Conservation (phyloP, 2,113 vertebrate genomes). For the Ia io region DNA sequence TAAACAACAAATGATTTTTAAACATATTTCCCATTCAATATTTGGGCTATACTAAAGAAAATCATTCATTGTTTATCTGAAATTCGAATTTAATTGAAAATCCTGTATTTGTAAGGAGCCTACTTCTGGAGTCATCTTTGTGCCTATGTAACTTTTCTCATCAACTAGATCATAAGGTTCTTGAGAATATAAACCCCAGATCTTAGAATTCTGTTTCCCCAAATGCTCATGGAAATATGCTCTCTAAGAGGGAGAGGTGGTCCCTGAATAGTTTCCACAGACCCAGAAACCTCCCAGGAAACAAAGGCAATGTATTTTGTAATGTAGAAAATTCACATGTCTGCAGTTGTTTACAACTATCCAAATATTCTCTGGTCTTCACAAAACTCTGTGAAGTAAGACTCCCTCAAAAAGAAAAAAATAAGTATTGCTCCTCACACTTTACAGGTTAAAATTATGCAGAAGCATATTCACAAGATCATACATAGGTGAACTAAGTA, state of each 20-base stretch:
- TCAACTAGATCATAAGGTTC: background rate
- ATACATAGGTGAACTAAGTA: background rate
- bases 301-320: background rate
- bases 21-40: background rate
- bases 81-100: background rate
- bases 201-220: background rate
- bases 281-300: background rate
- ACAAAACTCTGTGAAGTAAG: background rate
- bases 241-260: background rate
- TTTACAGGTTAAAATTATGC: constrained; percentile 22
- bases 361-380: background rate
- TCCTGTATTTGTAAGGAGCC: background rate
- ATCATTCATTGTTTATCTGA: background rate
- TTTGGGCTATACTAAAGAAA: background rate
- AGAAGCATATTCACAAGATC: background rate
- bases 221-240: background rate
- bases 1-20: background rate
- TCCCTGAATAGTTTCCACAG: background rate
- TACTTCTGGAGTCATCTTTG: background rate
- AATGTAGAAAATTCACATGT: background rate
- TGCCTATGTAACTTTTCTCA: background rate
- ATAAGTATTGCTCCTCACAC: background rate
- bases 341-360: background rate
- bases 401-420: background rate
- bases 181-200: background rate